Base-by-base conservation (phyloP, 2,888 invertebrate genomes). In the Melanophora roralis region DNA sequence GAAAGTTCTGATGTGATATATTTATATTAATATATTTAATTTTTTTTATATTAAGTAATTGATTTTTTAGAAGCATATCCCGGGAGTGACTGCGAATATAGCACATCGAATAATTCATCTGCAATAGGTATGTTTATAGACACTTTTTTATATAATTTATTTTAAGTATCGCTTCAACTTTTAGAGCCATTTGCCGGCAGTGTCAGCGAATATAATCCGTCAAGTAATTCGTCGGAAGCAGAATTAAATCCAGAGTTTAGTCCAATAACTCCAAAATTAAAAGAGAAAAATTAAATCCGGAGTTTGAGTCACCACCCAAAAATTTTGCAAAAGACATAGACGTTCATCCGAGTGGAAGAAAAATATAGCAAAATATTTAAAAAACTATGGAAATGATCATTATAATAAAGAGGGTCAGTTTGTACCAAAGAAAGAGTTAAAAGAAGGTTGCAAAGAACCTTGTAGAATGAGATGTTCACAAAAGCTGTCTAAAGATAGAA, bases 401-500 rank as follows among this genome's bases (percentile, higher is more conserved):
- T 55, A 64, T 45, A 71, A 71, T 71, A 51, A 49, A 49, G 57
- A 57, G 47, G 49, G 49, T 49, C 57, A 57, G 57, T 69, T 69
- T 43, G 51, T 60, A 38, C 69, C 23, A 59, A 71, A 71, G 47
- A 67, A 69, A 57, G 59, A 45, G 57, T 55, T 55, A 40, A 68
- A 57, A 53, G 32, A 62, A 62, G 62, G 49, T 60, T 60, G 45
- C 60, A 65, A 65, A 65, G 38, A 65, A 65, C 21, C 49, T 65
- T 65, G 49, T 65, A 51, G 51, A 67, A 67, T 62, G 62, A 75
- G 51, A 60, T 75, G 75, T 67, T 51, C 68, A 43, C 59, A 75
- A 68, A 65, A 62, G 45, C 36, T 69, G 53, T 68, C 69, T 45
- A 68, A 76, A 76, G 76, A 69, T 55, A 68, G 11, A 62, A 64